These are phyloP conservation scores for Perca schrenkii DNA, from an alignment of 2,113 vertebrate genomes.

Conservation along the genomic window DNA sequence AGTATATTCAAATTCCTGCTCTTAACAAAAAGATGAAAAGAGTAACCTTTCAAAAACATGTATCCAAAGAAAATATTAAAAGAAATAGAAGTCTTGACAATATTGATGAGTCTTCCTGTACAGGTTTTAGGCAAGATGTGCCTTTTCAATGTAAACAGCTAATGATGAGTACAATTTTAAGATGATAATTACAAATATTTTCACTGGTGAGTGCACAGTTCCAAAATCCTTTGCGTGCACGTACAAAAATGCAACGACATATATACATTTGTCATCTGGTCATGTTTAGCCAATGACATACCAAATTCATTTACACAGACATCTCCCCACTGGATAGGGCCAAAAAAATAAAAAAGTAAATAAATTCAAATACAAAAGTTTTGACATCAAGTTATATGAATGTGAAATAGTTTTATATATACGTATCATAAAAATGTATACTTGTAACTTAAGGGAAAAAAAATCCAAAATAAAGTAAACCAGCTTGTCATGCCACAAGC, in stretches of 20 bases:
- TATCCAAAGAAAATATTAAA: constrained; percentile 29
- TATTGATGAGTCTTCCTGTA: constrained; percentile 38
- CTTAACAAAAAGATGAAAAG: constrained; percentile 31
- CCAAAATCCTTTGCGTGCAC: constrained; percentile 23
- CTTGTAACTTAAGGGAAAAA: constrained; percentile 11
- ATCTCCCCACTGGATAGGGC: constrained; percentile 5
- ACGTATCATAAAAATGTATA: constrained; percentile 25
- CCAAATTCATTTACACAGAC: constrained; percentile 5
- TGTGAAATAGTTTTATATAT: not conserved
- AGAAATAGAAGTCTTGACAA: constrained; percentile 20
- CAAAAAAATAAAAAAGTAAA: constrained; percentile 13
- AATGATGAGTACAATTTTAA: constrained; percentile 39
- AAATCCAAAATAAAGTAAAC: constrained; percentile 35
- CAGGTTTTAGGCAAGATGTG: constrained; percentile 50
- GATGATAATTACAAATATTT: constrained; percentile 26
- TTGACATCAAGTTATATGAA: constrained; percentile 17
- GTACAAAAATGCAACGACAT: constrained; percentile 33
- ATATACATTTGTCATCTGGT: constrained; percentile 21
- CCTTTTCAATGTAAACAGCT: constrained; percentile 74
- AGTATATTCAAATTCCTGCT: constrained; percentile 35
- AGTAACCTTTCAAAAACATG: constrained; percentile 28
- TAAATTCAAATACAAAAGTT: constrained; percentile 45
- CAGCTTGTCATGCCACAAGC: constrained; percentile 12
- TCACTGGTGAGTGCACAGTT: constrained; percentile 20
- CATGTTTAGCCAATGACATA: not conserved